Percentiles rank a stretch among this genome's conserved stretches.
These are phyloP conservation scores for Lottia gigantea DNA, from an alignment of 2,888 invertebrate genomes.

Conservation along the genomic window DNA sequence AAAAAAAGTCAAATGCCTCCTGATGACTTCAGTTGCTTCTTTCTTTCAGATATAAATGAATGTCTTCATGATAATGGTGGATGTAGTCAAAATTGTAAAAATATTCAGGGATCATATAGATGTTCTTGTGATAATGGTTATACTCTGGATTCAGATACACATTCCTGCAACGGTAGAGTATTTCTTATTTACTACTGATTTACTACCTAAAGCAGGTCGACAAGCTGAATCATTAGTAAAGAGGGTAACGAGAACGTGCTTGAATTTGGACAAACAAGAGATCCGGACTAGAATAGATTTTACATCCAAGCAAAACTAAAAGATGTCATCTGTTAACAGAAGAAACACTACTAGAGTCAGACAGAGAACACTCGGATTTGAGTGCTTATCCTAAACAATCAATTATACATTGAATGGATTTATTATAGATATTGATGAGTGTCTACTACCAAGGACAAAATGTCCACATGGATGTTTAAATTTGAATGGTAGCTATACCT, in stretches of 20 bases:
- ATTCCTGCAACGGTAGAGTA: conserved; percentile 42
- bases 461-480: conserved; percentile 38
- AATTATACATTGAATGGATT: not conserved
- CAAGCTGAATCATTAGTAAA: no score
- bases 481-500: conserved; percentile 31
- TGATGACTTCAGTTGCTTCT: not conserved
- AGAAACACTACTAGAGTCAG: no score
- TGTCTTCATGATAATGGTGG: conserved; percentile 17
- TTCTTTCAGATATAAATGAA: conserved; percentile 26
- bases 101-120: conserved; percentile 40
- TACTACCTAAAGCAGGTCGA: no score
- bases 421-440: conserved; percentile 33
- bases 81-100: conserved; percentile 43
- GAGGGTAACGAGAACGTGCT: no score
- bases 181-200: no score
- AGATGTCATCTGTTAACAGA: no score
- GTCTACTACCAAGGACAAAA: conserved; percentile 13
- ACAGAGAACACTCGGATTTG: no score
- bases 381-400: no score
- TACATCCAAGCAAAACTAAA: no score
- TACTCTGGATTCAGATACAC: conserved; percentile 31
- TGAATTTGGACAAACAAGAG: no score
- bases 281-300: no score
- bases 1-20: no score
- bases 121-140: conserved; percentile 47